These are phyloP conservation scores for Gallinago undulata DNA, from an alignment of 2,113 vertebrate species.

Conservation along the genomic window DNA sequence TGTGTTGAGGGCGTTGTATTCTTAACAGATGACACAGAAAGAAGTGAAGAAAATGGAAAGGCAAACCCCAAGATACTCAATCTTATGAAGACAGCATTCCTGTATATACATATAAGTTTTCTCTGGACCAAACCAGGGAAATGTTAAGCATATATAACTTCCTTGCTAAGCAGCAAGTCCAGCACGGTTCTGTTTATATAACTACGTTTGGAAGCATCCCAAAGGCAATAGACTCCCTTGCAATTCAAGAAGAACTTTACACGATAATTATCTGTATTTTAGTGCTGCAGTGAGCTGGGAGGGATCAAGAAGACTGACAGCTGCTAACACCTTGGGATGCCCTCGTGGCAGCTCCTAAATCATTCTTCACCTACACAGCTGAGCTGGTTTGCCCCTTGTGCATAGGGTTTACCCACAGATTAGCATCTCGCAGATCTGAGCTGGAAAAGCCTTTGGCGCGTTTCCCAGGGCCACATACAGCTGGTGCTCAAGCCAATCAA, in stretches of 20 bases:
- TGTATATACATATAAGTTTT: neutral
- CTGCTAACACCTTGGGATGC: neutral
- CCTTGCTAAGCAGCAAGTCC: neutral
- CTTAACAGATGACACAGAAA: neutral
- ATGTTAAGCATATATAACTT: neutral
- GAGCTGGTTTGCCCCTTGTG: neutral
- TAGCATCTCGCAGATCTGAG: neutral
- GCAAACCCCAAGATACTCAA: neutral
- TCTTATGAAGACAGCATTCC: neutral
- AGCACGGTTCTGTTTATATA: constrained; percentile 18
- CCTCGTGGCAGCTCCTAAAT: neutral
- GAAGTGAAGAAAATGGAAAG: neutral
- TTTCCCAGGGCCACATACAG: neutral
- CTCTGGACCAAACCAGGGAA: constrained; percentile 1
- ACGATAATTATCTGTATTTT: constrained; percentile 27
- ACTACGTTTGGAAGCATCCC: constrained; percentile 10
- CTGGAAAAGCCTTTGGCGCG: neutral
- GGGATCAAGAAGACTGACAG: constrained; percentile 29
- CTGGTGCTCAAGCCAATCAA: constrained; percentile 18
- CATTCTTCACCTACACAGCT: constrained; percentile 45
- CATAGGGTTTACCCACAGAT: neutral
- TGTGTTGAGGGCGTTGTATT: neutral
- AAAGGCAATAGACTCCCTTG: neutral
- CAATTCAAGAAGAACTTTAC: constrained; percentile 28
- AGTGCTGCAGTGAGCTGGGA: neutral